Evolutionary conservation across 2,113 vertebrate species (phyloP).

Genomic region (Entomyzon cyanotis): DNA sequence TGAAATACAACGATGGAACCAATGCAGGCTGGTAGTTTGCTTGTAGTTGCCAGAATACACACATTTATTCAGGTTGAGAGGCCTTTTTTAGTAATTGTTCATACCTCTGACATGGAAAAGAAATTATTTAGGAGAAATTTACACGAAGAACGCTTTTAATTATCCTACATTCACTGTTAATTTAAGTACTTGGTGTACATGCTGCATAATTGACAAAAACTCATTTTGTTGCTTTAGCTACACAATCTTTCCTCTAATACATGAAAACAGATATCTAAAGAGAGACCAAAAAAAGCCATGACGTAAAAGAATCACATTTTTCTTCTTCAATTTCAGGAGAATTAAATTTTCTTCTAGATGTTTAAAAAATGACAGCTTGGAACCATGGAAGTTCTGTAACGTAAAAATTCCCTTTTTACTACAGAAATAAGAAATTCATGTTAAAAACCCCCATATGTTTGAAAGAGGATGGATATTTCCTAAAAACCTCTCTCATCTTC

Average conservation of each 20-base stretch:
- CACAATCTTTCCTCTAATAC: not conserved
- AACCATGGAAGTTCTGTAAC: not conserved
- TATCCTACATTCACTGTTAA: not conserved
- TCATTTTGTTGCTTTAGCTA: not conserved
- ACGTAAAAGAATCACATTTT: not conserved
- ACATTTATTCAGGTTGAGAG: not conserved
- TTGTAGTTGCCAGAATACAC: not conserved
- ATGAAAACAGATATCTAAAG: not conserved
- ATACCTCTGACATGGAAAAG: not conserved
- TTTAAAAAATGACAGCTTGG: not conserved
- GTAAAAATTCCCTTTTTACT: not conserved
- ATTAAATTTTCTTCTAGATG: not conserved
- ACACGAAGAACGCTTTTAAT: not conserved
- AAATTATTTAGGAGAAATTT: not conserved
- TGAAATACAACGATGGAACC: not conserved
- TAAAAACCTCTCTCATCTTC: not conserved
- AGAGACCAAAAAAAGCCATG: not conserved
- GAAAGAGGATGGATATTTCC: not conserved
- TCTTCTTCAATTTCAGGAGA: not conserved
- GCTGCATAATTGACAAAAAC: not conserved
- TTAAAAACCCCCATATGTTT: not conserved
- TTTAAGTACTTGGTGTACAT: not conserved
- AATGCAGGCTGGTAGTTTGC: not conserved
- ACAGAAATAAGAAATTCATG: not conserved
- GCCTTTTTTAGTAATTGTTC: not conserved